Evolutionary conservation across 2,113 vertebrate genomes (phyloP).

Genomic region (Cichladusa arquata): DNA sequence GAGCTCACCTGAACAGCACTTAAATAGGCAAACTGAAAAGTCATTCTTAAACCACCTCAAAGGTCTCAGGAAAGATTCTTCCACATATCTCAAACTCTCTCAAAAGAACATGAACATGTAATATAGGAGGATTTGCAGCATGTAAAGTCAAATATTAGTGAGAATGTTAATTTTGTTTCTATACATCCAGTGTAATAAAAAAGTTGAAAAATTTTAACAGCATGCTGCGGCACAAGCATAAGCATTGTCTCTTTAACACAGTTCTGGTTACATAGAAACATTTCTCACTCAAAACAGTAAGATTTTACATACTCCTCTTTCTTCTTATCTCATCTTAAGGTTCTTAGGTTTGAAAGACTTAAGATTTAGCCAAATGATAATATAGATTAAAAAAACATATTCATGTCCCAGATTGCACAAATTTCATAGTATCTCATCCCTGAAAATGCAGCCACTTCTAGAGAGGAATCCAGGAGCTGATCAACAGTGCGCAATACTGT

Average conservation of each 20-base stretch:
- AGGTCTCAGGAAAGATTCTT: not conserved
- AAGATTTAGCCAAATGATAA: not conserved
- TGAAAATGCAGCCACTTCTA: not conserved
- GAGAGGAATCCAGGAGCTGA: not conserved
- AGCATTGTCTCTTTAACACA: not conserved
- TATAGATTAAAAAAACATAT: not conserved
- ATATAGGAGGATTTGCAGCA: not conserved
- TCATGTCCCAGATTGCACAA: not conserved
- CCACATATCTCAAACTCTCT: not conserved
- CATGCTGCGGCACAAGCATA: not conserved
- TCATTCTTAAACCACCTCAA: not conserved
- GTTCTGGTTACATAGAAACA: not conserved
- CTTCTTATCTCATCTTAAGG: not conserved
- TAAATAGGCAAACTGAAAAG: not conserved
- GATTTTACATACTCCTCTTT: not conserved
- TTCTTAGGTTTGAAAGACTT: not conserved
- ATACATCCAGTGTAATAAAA: not conserved
- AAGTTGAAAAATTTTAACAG: not conserved
- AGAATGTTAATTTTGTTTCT: not conserved
- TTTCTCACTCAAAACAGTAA: not conserved
- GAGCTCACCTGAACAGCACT: not conserved
- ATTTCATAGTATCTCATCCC: not conserved
- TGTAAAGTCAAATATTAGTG: fast-evolving
- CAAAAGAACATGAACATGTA: not conserved
- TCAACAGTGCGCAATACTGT: not conserved